Evolutionary conservation across 1,140 invertebrate genomes (phyloP), one percentile per base, ranked within the genome.

Genomic region (Ips typographus): DNA sequence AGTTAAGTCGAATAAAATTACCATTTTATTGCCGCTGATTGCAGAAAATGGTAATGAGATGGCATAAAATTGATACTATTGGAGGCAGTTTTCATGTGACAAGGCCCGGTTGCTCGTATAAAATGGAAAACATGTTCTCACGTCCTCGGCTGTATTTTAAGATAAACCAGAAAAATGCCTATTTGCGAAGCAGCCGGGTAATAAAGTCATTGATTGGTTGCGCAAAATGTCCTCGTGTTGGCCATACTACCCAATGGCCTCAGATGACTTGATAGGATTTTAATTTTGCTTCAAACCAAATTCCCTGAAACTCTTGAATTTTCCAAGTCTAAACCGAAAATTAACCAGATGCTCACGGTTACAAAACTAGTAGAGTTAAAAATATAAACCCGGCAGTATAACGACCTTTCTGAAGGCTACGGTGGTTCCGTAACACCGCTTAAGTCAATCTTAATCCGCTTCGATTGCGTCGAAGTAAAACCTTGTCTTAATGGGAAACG

Each of bases 21-120:
- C 47, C 53, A 66, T 58, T 66, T 66, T 66, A 66, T 66, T 57
- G 65, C 36, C 55, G 6, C 36, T 58, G 65, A 66, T 66, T 57
- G 65, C 53, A 58, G 65, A 58, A 66, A 66, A 66, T 58, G 65
- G 53, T 57, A 66, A 66, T 66, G 65, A 66, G 65, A 66, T 65
- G 62, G 51, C 8, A 61, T 61, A 47, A 61, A 61, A 61, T 64
- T 40, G 62, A 41, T 64, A 52, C 62, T 52, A 64, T 64, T 64
- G 62, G 49, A 64, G 44, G 43, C 43, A 47, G 43, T 61, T 61
- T 61, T 38, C 41, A 61, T 59, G 4, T 61, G 42, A 61, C 41
- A 47, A 37, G 59, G 36, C 59, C 36, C 22, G 22, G 5, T 61
- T 49, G 59, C 22, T 49, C 41, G 42, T 61, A 61, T 61, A 61